These are phyloP conservation scores for Phenganax marumi DNA, from an alignment of 92 coral and sea anemone genomes.

Conservation along the genomic window DNA sequence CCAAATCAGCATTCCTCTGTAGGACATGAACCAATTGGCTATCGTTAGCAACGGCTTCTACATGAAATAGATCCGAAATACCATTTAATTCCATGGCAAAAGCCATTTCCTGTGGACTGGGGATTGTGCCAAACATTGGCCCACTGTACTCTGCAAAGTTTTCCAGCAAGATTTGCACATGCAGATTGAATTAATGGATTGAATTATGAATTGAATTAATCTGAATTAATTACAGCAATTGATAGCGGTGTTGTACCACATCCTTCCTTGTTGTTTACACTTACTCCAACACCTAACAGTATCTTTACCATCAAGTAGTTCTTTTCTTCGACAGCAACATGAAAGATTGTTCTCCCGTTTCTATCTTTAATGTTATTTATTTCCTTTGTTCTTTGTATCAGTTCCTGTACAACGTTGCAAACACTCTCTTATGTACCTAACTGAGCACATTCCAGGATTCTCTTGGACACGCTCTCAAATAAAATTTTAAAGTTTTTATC, in stretches of 20 bases:
- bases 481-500: slow-evolving; percentile 23
- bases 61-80: neutral
- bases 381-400: too few species aligned
- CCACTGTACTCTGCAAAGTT: slow-evolving; percentile 14
- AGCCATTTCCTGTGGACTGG: slow-evolving; percentile 4
- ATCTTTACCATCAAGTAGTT: neutral
- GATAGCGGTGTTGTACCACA: slow-evolving; percentile 11
- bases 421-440: too few species aligned
- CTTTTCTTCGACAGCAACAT: neutral
- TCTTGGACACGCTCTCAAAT: neutral
- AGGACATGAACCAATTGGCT: neutral
- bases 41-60: neutral
- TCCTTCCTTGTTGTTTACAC: neutral
- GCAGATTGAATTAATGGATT: too few species aligned
- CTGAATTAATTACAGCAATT: neutral
- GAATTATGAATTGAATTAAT: too few species aligned
- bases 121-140: neutral
- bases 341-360: too few species aligned
- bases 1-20: too few species aligned
- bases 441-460: neutral
- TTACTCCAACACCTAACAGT: neutral
- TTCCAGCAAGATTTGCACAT: slow-evolving; percentile 7
- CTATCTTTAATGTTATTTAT: too few species aligned
- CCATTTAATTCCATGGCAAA: neutral
- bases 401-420: too few species aligned